A percentile compares a stretch with the other conserved stretches of the same genome.
Evolutionary conservation across 2,113 vertebrate genomes (phyloP).

Genomic region (Sakesphorus luctuosus): DNA sequence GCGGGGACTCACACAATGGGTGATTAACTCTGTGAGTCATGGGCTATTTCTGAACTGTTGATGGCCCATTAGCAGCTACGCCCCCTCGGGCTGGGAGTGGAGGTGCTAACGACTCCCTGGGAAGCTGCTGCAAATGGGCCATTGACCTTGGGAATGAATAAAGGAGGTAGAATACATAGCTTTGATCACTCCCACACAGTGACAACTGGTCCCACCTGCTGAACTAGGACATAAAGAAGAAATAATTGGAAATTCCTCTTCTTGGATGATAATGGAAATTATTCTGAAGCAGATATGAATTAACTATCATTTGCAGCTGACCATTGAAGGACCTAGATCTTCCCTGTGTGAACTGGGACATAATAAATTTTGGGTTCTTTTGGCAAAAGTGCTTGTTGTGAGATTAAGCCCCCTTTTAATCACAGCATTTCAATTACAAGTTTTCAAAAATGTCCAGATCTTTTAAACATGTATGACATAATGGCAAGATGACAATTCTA

Average conservation of each 20-base stretch:
- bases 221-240: too few species aligned
- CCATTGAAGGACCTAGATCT: background rate
- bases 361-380: background rate
- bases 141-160: too few species aligned
- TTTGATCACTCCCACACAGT: too few species aligned
- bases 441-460: background rate
- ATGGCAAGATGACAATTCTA: background rate
- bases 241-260: background rate
- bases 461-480: background rate
- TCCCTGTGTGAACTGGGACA: accelerated
- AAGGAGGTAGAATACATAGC: too few species aligned
- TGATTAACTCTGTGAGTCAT: too few species aligned
- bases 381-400: background rate
- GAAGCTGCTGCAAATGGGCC: too few species aligned
- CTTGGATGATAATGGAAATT: background rate
- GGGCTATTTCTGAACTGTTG: too few species aligned
- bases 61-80: too few species aligned
- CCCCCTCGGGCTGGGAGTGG: too few species aligned
- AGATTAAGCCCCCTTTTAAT: background rate
- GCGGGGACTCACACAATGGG: too few species aligned
- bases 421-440: background rate
- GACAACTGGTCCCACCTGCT: too few species aligned
- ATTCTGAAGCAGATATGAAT: background rate
- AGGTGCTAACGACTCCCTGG: too few species aligned
- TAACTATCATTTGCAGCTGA: background rate